Evolutionary conservation across 2,113 vertebrate genomes (phyloP), one percentile per base, ranked within the genome.

Genomic region (Eira barbara): DNA sequence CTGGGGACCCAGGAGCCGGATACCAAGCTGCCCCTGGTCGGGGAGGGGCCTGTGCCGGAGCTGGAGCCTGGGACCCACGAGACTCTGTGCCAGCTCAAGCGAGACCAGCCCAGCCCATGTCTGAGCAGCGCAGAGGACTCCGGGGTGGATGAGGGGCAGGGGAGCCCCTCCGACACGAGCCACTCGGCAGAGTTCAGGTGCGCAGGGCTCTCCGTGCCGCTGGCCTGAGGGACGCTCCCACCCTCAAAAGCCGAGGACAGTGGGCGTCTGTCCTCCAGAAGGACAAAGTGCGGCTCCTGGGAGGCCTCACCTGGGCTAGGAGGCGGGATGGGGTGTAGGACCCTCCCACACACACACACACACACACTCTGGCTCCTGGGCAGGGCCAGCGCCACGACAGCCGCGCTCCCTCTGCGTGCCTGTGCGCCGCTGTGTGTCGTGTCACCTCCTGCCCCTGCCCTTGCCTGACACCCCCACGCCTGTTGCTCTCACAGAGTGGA

Each of bases 171-270:
- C 0, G 99, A 99, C 87, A 95, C 95, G 93, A 99, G 97, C 36
- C 99, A 99, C 97, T 98, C 99, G 49, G 99, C 99, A 0, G 99
- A 99, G 98, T 99, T 99, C 98, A 99, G 99, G 99, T 99, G 98
- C 98, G 99, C 73, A 31, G 47, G 91, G 14, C 29, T 1, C 9
- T 2, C 42, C 12, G 1, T 12, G 34, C 17, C 0, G 2, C 88
- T 20, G 15, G 27, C 1, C 0, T 6, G 63, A 45, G 9, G 5
- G 9, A 27, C 31, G 3, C 23, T 8, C 23, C 63, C 2, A 4
- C 14, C 59, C 84, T 31, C 3, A 31, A 9, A 7, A 18, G 67
- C 65, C 15, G 42, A 69, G 42, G 63, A 3, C 49, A 0, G 13
- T 2, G 29, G n/a, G 65, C 18, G 1, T 67, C 95, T 67, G 18